Conservation (phyloP, 1,140 invertebrate species). For the Dreissena rostriformis region DNA sequence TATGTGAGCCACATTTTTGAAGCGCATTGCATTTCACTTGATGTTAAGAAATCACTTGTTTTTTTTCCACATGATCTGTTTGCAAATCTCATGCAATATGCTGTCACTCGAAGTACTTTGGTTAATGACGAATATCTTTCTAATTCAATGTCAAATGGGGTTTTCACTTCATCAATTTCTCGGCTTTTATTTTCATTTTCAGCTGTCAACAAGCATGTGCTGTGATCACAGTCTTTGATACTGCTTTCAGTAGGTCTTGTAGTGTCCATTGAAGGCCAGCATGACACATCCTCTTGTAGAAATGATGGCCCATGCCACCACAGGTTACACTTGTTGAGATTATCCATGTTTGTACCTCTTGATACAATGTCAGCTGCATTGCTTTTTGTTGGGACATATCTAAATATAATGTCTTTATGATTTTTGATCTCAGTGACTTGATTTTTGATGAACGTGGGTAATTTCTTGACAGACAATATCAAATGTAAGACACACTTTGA, state of each 20-base stretch:
- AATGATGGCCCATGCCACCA: conserved; percentile 27
- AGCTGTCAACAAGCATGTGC: neutral
- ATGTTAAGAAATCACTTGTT: neutral
- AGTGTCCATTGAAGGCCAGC: neutral
- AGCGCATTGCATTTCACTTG: neutral
- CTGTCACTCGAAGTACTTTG: neutral
- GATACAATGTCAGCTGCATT: neutral
- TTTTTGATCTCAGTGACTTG: neutral
- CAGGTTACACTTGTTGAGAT: neutral
- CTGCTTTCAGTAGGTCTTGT: neutral
- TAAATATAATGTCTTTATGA: neutral
- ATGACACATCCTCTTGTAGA: neutral
- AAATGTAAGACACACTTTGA: conserved; percentile 8
- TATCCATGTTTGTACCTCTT: neutral
- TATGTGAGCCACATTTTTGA: neutral
- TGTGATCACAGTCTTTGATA: neutral
- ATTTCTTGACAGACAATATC: neutral
- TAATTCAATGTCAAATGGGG: neutral
- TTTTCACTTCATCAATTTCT: neutral
- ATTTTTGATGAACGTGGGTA: neutral
- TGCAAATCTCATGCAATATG: neutral
- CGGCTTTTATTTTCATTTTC: neutral
- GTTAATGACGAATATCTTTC: conserved; percentile 2
- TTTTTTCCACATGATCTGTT: neutral
- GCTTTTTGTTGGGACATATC: neutral